Evolutionary conservation across 2,797 vertebrate species (phyloP).

Genomic region (Poeciliopsis turneri): DNA sequence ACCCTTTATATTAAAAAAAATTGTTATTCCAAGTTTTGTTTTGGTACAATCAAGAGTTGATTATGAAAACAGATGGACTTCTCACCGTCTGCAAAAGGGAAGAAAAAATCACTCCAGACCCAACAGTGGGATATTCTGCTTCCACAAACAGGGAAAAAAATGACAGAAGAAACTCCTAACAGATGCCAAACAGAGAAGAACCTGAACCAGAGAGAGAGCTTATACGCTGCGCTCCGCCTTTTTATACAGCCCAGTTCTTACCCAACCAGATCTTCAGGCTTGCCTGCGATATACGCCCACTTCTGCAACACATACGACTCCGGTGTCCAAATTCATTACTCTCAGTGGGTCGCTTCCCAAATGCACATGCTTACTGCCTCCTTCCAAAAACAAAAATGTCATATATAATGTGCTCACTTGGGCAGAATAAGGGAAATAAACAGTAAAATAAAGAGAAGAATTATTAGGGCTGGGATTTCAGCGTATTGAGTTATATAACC

Average conservation of each 20-base stretch:
- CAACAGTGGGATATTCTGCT: slow-evolving; percentile 10
- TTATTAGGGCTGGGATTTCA: slow-evolving; percentile 11
- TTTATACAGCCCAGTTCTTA: slow-evolving; percentile 68
- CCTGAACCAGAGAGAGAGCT: slow-evolving; percentile 49
- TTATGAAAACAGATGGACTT: slow-evolving; percentile 12
- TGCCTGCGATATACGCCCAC: slow-evolving; percentile 53
- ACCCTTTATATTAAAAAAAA: slow-evolving; percentile 16
- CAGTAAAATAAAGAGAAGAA: background rate
- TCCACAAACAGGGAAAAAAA: slow-evolving; percentile 23
- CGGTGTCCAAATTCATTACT: slow-evolving; percentile 65
- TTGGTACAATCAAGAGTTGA: slow-evolving; percentile 21
- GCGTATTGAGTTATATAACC: slow-evolving; percentile 39
- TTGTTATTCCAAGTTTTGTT: slow-evolving; percentile 28
- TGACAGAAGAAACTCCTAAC: slow-evolving; percentile 21
- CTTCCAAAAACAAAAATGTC: slow-evolving; percentile 45
- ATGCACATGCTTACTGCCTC: slow-evolving; percentile 30
- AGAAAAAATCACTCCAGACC: slow-evolving; percentile 19
- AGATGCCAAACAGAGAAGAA: slow-evolving; percentile 44
- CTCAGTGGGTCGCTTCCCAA: slow-evolving; percentile 36
- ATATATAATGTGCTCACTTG: slow-evolving; percentile 31
- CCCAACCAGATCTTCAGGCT: slow-evolving; percentile 74
- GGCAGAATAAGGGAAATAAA: slow-evolving; percentile 10
- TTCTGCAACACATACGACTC: slow-evolving; percentile 43
- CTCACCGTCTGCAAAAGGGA: slow-evolving; percentile 54
- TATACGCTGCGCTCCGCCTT: slow-evolving; percentile 58